A percentile compares a stretch with the other conserved stretches of the same genome.
phyloP scores from a whole-genome alignment of 2,888 invertebrate genomes.

The Tribolium freemani region DNA sequence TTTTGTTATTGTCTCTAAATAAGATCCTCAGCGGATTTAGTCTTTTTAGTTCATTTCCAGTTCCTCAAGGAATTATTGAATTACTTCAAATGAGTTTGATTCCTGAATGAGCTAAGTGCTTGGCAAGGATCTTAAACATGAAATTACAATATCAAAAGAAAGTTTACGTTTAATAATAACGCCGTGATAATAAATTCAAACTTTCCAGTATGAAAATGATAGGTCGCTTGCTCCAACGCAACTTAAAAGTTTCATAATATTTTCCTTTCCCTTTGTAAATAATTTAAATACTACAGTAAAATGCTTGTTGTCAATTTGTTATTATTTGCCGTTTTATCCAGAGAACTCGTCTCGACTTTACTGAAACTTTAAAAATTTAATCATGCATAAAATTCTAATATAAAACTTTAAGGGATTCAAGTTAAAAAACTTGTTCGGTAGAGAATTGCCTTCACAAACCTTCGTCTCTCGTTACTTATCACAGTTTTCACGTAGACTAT shows the following conservation, averaged over 20 bases:
- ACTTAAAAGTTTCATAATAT: neutral
- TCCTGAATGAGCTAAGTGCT: neutral
- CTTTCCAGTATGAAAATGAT: neutral
- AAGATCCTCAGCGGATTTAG: neutral
- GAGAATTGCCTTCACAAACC: constrained; percentile 30
- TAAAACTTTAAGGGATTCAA: constrained; percentile 33
- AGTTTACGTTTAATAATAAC: neutral
- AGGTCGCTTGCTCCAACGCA: neutral
- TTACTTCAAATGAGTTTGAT: neutral
- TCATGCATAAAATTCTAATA: constrained; percentile 36
- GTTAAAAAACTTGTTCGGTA: constrained; percentile 33
- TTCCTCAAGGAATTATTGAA: neutral
- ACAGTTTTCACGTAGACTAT: constrained; percentile 17
- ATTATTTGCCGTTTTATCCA: constrained; percentile 26
- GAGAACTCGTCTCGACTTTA: constrained; percentile 9
- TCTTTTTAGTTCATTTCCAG: neutral
- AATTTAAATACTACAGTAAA: constrained; percentile 11
- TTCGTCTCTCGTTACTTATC: constrained; percentile 19
- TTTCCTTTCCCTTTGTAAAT: constrained; percentile 10
- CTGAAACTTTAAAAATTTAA: constrained; percentile 36
- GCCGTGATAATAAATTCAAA: neutral
- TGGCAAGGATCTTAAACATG: neutral
- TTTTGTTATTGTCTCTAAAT: too few species aligned
- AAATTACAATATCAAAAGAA: neutral
- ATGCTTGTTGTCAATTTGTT: constrained; percentile 30